Base-by-base conservation (phyloP, 1,140 invertebrate genomes). In the Ericerus pela region DNA sequence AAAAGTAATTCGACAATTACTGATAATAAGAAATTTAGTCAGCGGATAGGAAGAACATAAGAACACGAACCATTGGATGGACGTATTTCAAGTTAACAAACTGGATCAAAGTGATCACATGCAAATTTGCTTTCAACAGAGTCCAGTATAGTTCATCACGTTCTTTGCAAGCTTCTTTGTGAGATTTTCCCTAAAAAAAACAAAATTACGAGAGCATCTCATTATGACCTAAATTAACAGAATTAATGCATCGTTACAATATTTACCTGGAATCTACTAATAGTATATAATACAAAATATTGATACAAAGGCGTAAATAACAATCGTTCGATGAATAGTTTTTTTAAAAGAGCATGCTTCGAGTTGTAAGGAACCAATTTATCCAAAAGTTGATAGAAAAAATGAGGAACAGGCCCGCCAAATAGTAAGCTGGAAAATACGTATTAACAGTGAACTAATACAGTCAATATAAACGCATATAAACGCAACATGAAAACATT, bases 331-430 rank as follows among this genome's bases (percentile, higher is more conserved):
- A 82, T 71, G 12, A 83, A 54, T 27, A 82, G 58, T 63, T 76
- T 74, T 64, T 75, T 76, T 10, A 70, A 68, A 20, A 76, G 57
- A 4, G 71, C 70, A 64, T 73, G 76, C 56, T 51, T 53, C 67
- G 57, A 82, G 73, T 22, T 67, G 55, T 53, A 63, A 60, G 61
- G 73, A 59, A 36, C 67, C 14, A 75, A 54, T 33, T 66, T 69
- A 59, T 80, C 79, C 37, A 81, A 62, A 16, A 73, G 71, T 57
- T 72, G 69, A 63, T 81, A 84, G 65, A 85, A 84, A 61, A 76
- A 84, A 67, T 84, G 82, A 4, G 82, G 82, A 1, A 83, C 68
- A 18, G 77, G 72, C 4, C 82, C 82, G 27, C 82, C 82, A 68
- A 85, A 84, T 12, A 83, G 62, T 16, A 85, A 68, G 27, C 80